These are phyloP conservation scores for Spodoptera picta DNA, from an alignment of 2,888 invertebrate species.

Conservation along the genomic window DNA sequence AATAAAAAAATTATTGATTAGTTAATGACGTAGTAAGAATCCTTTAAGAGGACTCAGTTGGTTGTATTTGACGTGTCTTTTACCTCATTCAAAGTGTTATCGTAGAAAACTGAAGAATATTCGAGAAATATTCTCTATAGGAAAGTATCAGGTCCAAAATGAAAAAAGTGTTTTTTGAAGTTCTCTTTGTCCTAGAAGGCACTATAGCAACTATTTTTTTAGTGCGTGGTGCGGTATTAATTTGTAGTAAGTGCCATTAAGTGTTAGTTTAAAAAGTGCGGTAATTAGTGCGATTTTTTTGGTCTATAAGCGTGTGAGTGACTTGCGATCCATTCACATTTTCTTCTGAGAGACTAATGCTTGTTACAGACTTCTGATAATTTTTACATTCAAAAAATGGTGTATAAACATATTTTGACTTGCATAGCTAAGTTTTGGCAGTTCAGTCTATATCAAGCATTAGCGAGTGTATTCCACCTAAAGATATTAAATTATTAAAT, in stretches of 20 bases:
- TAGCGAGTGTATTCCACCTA: not conserved
- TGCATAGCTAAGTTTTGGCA: too few species aligned
- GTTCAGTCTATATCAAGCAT: constrained; percentile 16
- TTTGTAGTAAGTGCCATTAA: constrained; percentile 15
- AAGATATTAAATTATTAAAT: too few species aligned
- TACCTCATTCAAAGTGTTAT: too few species aligned
- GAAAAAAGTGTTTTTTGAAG: too few species aligned
- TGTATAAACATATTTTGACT: too few species aligned
- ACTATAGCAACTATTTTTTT: constrained; percentile 9
- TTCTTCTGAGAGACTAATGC: constrained; percentile 1
- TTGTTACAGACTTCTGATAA: constrained; percentile 22
- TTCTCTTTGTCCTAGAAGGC: not conserved
- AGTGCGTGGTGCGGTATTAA: constrained; percentile 37
- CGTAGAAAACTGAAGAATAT: too few species aligned
- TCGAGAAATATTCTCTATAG: too few species aligned
- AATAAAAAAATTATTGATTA: too few species aligned
- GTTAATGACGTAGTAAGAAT: too few species aligned
- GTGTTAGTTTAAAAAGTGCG: constrained; percentile 23
- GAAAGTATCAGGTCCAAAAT: too few species aligned
- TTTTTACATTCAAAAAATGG: not conserved
- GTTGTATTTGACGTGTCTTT: too few species aligned
- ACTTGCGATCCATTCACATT: constrained; percentile 17
- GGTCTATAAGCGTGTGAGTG: constrained; percentile 45
- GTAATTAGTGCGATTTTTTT: constrained; percentile 25
- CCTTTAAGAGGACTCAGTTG: too few species aligned